Percentiles rank a stretch among this genome's conserved stretches.
Evolutionary conservation across 2,797 vertebrate species (phyloP).

Genomic region (Pogonophryne albipinna): DNA sequence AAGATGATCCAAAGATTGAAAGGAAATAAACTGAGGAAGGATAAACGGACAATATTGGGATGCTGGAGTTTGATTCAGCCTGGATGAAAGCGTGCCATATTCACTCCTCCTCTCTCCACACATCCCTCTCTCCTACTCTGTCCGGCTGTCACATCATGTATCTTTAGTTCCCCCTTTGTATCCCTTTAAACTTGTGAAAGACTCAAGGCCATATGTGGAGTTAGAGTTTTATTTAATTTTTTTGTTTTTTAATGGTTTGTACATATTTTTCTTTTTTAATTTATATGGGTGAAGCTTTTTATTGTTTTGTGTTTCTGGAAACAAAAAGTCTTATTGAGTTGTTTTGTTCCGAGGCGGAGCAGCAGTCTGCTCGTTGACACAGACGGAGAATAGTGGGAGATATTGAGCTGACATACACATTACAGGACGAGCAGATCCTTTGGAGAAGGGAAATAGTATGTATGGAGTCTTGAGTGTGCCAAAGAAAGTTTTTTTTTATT

Average conservation of each 20-base stretch:
- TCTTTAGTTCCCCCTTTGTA: slow-evolving; percentile 26
- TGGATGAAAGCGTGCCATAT: slow-evolving; percentile 74
- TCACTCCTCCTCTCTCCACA: slow-evolving; percentile 44
- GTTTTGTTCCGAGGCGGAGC: slow-evolving; percentile 35
- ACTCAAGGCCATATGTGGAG: slow-evolving; percentile 66
- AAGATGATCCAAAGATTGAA: slow-evolving; percentile 14
- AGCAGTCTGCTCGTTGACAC: slow-evolving; percentile 57
- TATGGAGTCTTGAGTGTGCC: slow-evolving; percentile 45
- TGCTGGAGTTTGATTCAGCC: slow-evolving; percentile 20
- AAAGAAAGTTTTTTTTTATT: background rate
- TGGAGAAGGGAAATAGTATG: background rate
- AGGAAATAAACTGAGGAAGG: slow-evolving; percentile 14
- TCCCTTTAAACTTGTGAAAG: slow-evolving; percentile 69
- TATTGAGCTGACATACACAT: background rate
- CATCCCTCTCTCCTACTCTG: slow-evolving; percentile 45
- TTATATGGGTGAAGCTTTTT: slow-evolving; percentile 83
- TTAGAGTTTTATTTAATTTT: slow-evolving; percentile 81
- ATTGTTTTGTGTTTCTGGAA: slow-evolving; percentile 34
- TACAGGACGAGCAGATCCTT: background rate
- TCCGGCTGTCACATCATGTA: slow-evolving; percentile 56
- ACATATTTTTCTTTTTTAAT: slow-evolving; percentile 85
- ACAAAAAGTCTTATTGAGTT: slow-evolving; percentile 74
- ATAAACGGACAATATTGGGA: slow-evolving; percentile 7
- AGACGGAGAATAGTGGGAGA: slow-evolving; percentile 48
- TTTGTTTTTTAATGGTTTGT: slow-evolving; percentile 80